phyloP scores from a whole-genome alignment of 2,113 vertebrate species.

The Apteryx mantelli region DNA sequence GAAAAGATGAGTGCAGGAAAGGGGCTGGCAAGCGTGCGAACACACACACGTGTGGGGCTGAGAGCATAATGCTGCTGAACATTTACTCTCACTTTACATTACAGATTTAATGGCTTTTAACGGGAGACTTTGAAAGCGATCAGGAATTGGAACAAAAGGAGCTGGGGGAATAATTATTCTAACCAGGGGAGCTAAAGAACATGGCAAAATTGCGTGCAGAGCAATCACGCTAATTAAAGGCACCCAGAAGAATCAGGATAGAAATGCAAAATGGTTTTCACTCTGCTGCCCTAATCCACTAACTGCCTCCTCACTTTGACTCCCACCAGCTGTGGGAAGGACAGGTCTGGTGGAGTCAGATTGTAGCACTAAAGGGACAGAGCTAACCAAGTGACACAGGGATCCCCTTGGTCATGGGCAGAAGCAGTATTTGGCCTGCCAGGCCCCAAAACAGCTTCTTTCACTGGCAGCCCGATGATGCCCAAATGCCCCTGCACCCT shows the following conservation, averaged over 20 bases:
- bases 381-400: neutral
- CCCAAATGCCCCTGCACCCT: neutral
- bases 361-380: neutral
- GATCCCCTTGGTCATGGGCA: neutral
- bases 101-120: slow-evolving; percentile 72
- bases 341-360: neutral
- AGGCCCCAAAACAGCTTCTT: neutral
- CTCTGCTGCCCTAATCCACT: slow-evolving; percentile 66
- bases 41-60: neutral
- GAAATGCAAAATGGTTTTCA: slow-evolving; percentile 70
- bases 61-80: neutral
- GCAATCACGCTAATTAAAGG: slow-evolving; percentile 75
- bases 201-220: neutral
- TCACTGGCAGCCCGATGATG: neutral
- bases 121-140: slow-evolving; percentile 66
- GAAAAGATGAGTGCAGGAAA: neutral
- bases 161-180: slow-evolving; percentile 62
- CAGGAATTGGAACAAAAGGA: slow-evolving; percentile 70
- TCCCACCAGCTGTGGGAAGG: slow-evolving; percentile 58
- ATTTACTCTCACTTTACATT: slow-evolving; percentile 36
- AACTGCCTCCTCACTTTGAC: slow-evolving; percentile 43
- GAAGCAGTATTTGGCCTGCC: neutral
- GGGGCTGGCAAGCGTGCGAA: neutral
- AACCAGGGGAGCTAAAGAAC: slow-evolving; percentile 56
- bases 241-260: slow-evolving; percentile 71